Evolutionary conservation across 2,113 vertebrate genomes (phyloP), one percentile per base, ranked within the genome.

Genomic region (Vireo altiloquus): DNA sequence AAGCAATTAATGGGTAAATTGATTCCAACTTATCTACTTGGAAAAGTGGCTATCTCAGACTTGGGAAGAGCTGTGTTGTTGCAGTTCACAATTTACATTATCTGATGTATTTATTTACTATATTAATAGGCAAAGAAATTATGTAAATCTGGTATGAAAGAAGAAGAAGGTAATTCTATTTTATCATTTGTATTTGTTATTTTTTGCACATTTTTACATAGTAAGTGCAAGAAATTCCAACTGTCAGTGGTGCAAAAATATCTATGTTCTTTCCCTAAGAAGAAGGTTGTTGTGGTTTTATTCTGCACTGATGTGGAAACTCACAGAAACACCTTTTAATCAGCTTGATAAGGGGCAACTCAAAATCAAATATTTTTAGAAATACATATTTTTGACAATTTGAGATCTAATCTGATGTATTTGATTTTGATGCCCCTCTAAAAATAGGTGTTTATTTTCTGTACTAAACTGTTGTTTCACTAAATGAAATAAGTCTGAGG

Each of bases 1-100:
- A 96, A 94, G 33, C 71, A 92, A 90, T 95, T 95, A 96, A 79
- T 56, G 44, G 28, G 82, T 70, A 86, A 83, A 95, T 93, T 90
- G 92, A 85, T 95, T 95, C 40, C 59, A 95, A 24, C 71, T 81
- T 87, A 92, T 96, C 90, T 88, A 59, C 60, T 60, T 88, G 18
- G 59, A 86, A 91, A 88, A 81, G 52, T n/a, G 19, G 1, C 33
- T 63, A 8, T 81, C 13, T 81, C 39, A 78, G 56, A 40, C 31
- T 10, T 72, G 18, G 18, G 25, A 72, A 82, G 20, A 61, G 15
- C 40, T 92, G 9, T 59, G 16, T 30, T 70, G 11, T n/a, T 76
- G 10, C 86, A 53, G 27, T 17, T 54, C 7, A 42, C 7, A 50
- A 28, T 57, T 76, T 75, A 40, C 10, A 5, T 46, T 47, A 10